Evolutionary conservation across 2,888 invertebrate genomes (phyloP).

Genomic region (Tupiocoris notatus): DNA sequence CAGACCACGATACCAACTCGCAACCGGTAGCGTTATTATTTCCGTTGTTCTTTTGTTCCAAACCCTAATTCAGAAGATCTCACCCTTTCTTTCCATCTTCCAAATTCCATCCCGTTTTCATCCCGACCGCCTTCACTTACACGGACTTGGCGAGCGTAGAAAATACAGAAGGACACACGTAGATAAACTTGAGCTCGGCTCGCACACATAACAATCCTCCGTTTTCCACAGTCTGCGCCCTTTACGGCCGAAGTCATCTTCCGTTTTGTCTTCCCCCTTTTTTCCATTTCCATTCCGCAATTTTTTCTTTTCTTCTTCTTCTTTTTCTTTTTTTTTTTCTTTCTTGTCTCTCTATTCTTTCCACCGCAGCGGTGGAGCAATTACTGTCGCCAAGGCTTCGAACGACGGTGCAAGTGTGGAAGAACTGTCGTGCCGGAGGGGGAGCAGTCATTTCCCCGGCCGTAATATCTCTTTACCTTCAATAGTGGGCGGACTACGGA

Average conservation of each 20-base stretch:
- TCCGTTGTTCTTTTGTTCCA: slow-evolving; percentile 26
- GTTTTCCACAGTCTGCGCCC: neutral
- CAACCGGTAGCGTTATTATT: slow-evolving; percentile 24
- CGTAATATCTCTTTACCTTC: neutral
- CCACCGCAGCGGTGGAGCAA: neutral
- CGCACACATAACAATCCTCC: neutral
- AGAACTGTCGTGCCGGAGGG: neutral
- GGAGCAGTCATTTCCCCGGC: neutral
- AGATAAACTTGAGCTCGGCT: neutral
- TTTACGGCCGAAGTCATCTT: neutral
- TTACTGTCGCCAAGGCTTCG: neutral
- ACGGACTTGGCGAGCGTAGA: neutral
- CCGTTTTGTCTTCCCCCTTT: neutral
- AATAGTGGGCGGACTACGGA: neutral
- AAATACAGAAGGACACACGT: too few species aligned
- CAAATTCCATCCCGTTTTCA: neutral
- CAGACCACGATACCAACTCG: too few species aligned
- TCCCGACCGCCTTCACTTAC: neutral
- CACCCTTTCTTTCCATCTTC: neutral
- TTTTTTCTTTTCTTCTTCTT: neutral
- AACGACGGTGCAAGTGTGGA: neutral
- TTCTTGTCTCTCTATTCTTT: neutral
- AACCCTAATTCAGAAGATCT: slow-evolving; percentile 13
- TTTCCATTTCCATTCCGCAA: neutral
- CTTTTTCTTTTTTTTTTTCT: neutral